Base-by-base conservation (phyloP, 1,140 invertebrate species). In the Heliconius nattereri region DNA sequence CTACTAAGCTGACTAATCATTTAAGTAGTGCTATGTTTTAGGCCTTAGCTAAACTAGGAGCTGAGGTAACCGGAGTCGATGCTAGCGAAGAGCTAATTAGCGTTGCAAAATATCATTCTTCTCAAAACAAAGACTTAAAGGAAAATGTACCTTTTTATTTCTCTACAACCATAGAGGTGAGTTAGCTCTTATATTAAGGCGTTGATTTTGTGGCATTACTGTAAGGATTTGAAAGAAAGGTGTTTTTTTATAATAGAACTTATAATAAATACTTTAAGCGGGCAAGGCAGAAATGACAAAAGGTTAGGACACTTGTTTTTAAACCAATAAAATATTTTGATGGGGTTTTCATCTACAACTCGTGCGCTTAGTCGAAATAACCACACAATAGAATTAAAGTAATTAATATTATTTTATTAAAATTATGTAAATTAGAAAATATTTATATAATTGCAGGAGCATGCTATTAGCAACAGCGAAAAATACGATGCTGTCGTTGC, bases 401-500 rank as follows among this genome's bases (percentile, higher is more conserved):
- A n/a, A n/a, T n/a, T 35, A 35, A 35, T 35, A 35, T 7, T 35
- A 35, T 35, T 35, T 1, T 35, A 35, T 35, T 35, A 35, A 7
- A 35, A 35, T 35, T 35, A 35, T 35, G 32, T 35, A 35, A 35
- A 35, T 35, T 40, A 40, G 13, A 19, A 52, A 19, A 57, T 57
- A 23, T 57, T 23, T 60, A 23, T 23, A 26, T 60, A 11, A 66
- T 66, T 66, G 8, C 60, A 97, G 95, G 95, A 97, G 13, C 95
- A 97, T 87, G 87, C 91, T 19, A 73, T 86, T 37, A 81, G 90
- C 2, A 89, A 96, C 84, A 71, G 80, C 20, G 90, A 95, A 66
- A 79, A 84, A 49, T 99, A 97, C 88, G 98, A 99, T 95, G 98
- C 96, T 19, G 95, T 99, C 23, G 96, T 99, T 7, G 96, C 96